A percentile compares a stretch with the other conserved stretches of the same genome.
phyloP scores from a whole-genome alignment of 2,113 vertebrate genomes.

The Sinocyclocheilus rhinocerous region DNA sequence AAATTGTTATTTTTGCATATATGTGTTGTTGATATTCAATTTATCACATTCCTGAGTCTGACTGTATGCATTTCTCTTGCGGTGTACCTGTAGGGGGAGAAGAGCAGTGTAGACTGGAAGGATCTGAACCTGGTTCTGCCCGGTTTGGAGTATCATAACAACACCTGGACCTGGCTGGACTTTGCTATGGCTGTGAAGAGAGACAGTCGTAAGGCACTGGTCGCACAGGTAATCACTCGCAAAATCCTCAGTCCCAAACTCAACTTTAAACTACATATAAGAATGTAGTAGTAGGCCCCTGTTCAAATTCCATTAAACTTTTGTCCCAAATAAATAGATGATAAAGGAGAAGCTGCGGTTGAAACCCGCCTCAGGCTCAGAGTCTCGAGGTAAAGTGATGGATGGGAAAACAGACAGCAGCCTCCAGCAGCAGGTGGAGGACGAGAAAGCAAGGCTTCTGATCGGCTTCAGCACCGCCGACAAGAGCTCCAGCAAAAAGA shows the following conservation, averaged over 20 bases:
- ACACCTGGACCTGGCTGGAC: conserved; percentile 98
- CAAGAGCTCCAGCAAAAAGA: conserved; percentile 94
- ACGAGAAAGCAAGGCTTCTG: conserved; percentile 91
- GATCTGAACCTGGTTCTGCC: conserved; percentile 95
- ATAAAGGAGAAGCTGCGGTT: conserved; percentile 97
- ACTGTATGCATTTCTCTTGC: not conserved
- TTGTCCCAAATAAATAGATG: conserved; percentile 75
- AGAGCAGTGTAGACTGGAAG: conserved; percentile 97
- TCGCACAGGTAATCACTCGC: conserved; percentile 87
- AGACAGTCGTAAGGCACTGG: conserved; percentile 95
- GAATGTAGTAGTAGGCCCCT: not conserved
- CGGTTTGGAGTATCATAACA: conserved; percentile 97
- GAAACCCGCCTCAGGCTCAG: conserved; percentile 83
- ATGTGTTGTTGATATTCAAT: not conserved
- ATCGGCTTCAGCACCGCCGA: conserved; percentile 88
- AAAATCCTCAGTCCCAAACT: not conserved
- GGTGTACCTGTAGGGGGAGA: conserved; percentile 84
- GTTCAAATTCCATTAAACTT: not conserved
- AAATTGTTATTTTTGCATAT: not conserved
- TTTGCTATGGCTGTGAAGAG: conserved; percentile 99
- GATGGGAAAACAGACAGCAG: conserved; percentile 85
- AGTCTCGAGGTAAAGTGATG: conserved; percentile 80
- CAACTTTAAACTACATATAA: not conserved
- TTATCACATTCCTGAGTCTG: not conserved
- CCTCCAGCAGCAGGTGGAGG: conserved; percentile 92